Percentiles rank a stretch among this genome's conserved stretches.
phyloP scores from a whole-genome alignment of 2,888 invertebrate species.

The Deroplatys truncata region DNA sequence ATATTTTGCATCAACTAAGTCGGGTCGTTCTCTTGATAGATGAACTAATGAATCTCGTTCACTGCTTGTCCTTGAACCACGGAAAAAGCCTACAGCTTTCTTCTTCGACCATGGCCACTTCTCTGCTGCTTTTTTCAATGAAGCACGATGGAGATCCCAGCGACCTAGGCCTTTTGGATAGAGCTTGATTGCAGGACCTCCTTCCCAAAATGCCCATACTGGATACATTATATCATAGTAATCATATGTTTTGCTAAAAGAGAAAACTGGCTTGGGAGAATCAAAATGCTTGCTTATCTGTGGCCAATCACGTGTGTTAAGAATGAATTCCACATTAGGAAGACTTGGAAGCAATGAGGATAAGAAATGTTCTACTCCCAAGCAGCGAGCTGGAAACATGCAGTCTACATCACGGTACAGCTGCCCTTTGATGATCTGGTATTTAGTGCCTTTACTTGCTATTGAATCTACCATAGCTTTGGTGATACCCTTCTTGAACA shows the following conservation, averaged over 20 bases:
- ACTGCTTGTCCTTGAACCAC: constrained; percentile 89
- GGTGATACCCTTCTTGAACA: constrained; percentile 68
- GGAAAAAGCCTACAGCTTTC: constrained; percentile 70
- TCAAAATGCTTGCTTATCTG: constrained; percentile 66
- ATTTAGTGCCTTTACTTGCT: constrained; percentile 56
- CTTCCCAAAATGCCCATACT: constrained; percentile 98
- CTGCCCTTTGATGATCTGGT: constrained; percentile 77
- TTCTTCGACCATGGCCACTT: constrained; percentile 76
- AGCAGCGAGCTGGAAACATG: constrained; percentile 89
- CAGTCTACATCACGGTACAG: constrained; percentile 80
- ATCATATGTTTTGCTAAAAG: constrained; percentile 87
- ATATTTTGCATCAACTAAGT: constrained; percentile 86
- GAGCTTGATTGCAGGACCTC: constrained; percentile 91
- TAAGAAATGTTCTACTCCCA: constrained; percentile 87
- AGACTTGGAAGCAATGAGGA: constrained; percentile 62
- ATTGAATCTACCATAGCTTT: constrained; percentile 60
- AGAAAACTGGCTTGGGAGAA: constrained; percentile 74
- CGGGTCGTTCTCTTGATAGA: constrained; percentile 68
- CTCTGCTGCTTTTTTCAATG: constrained; percentile 62
- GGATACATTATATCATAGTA: constrained; percentile 92
- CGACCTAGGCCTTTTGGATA: constrained; percentile 92
- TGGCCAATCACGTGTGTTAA: constrained; percentile 93
- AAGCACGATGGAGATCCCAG: constrained; percentile 81
- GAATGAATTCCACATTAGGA: constrained; percentile 77
- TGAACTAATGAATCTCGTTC: constrained; percentile 86